Percentiles rank a stretch among this genome's conserved stretches.
Evolutionary conservation across 2,888 invertebrate genomes (phyloP).

Genomic region (Pristionchus entomophagus): DNA sequence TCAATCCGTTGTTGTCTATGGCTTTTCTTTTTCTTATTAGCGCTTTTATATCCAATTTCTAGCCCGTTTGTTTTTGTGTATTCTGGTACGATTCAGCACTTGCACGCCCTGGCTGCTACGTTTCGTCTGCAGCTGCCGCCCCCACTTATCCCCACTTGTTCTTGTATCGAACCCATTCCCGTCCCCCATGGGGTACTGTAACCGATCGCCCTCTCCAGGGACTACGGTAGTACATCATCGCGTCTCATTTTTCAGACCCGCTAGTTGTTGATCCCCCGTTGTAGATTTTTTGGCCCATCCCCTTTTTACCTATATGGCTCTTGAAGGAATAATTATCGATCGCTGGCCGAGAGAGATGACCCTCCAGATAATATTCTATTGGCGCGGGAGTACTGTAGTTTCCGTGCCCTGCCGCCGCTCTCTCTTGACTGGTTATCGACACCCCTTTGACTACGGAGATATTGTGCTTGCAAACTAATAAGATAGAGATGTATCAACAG

Average conservation of each 20-base stretch:
- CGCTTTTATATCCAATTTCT: conserved; percentile 38
- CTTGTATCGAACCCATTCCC: conserved; percentile 19
- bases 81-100: conserved; percentile 33
- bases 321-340: conserved; percentile 36
- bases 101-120: not conserved
- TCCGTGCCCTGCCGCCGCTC: conserved; percentile 21
- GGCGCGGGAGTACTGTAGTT: not conserved
- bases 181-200: conserved; percentile 4
- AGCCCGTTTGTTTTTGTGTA: not conserved
- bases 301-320: not conserved
- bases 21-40: conserved; percentile 25
- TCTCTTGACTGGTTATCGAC: conserved; percentile 13
- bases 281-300: not conserved
- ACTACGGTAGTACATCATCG: conserved; percentile 29
- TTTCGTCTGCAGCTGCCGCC: not conserved
- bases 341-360: conserved; percentile 33
- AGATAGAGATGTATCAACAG: conserved; percentile 26
- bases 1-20: conserved; percentile 32
- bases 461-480: conserved; percentile 32
- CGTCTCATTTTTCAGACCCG: not conserved
- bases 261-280: conserved; percentile 13
- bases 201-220: not conserved
- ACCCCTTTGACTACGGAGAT: not conserved
- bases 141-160: not conserved
- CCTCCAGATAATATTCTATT: not conserved